Evolutionary conservation across 2,113 vertebrate genomes (phyloP).

Genomic region (Orycteropus afer): DNA sequence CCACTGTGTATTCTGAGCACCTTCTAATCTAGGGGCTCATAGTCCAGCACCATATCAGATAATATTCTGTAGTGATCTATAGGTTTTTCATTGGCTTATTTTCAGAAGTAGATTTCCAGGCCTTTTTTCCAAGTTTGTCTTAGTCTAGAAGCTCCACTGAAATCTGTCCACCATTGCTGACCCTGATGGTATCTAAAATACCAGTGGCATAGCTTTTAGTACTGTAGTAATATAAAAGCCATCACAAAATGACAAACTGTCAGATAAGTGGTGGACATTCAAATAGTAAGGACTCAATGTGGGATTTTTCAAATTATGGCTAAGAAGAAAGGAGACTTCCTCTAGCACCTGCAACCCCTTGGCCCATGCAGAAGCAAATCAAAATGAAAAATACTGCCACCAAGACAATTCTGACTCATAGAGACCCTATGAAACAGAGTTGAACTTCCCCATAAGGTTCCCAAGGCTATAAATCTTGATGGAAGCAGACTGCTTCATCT

Average conservation of each 20-base stretch:
- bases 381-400: too few relatives aligned
- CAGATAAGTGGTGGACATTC: background rate
- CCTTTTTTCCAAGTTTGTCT: background rate
- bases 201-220: background rate
- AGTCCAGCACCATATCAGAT: background rate
- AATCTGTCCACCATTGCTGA: background rate
- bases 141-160: background rate
- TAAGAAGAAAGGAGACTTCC: background rate
- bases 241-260: background rate
- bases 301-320: background rate
- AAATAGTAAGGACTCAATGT: fast-evolving
- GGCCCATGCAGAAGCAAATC: background rate
- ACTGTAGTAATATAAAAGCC: background rate
- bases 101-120: background rate
- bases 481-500: too few relatives aligned
- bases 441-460: too few relatives aligned
- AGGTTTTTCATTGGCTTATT: background rate
- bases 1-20: too few relatives aligned
- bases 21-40: background rate
- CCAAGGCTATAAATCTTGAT: too few relatives aligned
- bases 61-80: background rate
- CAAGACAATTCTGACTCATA: too few relatives aligned
- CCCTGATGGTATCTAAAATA: background rate
- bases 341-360: background rate
- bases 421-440: too few relatives aligned